These are phyloP conservation scores for Rhegmatorhina hoffmannsi DNA, from an alignment of 2,113 vertebrate species.

Conservation along the genomic window DNA sequence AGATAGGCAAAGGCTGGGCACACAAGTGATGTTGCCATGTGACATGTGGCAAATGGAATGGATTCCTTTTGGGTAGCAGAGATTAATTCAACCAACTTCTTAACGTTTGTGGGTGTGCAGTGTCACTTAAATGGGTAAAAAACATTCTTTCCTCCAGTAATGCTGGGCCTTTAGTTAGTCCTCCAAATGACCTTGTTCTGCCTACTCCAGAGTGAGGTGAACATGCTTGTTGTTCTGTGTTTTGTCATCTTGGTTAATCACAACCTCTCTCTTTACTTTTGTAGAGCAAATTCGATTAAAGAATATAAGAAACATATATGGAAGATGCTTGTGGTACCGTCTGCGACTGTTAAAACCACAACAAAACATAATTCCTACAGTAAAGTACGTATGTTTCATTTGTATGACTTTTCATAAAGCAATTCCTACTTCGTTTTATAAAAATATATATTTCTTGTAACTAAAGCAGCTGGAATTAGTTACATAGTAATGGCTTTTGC, in stretches of 20 bases:
- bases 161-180: background rate
- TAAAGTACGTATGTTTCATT: conserved; percentile 85
- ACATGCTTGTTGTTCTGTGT: background rate
- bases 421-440: background rate
- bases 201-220: background rate
- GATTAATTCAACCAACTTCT: background rate
- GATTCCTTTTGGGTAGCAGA: background rate
- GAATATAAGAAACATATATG: conserved; percentile 92
- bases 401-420: background rate
- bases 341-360: conserved; percentile 93
- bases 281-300: conserved; percentile 96
- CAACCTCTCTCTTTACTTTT: conserved; percentile 8
- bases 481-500: background rate
- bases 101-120: background rate
- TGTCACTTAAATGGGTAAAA: background rate
- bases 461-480: background rate
- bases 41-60: background rate
- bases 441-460: background rate
- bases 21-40: background rate
- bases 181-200: background rate
- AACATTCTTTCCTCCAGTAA: background rate
- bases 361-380: conserved; percentile 91
- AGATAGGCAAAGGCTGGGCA: background rate
- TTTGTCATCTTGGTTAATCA: background rate
- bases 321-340: conserved; percentile 97